Conservation (phyloP, 2,797 vertebrate species). For the Agapornis canus region DNA sequence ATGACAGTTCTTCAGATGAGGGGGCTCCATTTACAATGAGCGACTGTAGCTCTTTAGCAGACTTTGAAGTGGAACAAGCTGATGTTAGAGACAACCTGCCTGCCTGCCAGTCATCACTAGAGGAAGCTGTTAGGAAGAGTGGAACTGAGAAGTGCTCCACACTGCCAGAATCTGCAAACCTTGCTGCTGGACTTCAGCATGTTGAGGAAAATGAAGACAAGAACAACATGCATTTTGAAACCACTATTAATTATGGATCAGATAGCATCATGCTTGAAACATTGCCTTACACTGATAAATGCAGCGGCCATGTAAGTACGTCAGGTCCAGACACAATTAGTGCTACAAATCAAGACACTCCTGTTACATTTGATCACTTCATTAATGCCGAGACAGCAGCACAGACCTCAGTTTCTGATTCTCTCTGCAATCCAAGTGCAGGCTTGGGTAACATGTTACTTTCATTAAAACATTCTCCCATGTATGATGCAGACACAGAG, state of each 20-base stretch:
- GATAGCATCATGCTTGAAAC: background rate
- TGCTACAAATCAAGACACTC: background rate
- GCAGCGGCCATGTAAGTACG: fast-evolving
- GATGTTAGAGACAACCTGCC: background rate
- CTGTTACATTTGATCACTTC: background rate
- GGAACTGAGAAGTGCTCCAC: background rate
- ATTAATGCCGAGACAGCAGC: background rate
- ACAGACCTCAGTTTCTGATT: background rate
- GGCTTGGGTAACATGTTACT: fast-evolving
- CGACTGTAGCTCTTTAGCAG: slow-evolving; percentile 52
- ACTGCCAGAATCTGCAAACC: background rate
- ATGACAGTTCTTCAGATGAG: slow-evolving; percentile 55
- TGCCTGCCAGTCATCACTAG: fast-evolving
- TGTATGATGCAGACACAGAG: background rate
- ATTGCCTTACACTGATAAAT: background rate
- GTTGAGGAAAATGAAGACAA: background rate
- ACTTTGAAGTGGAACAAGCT: background rate
- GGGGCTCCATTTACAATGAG: slow-evolving; percentile 75
- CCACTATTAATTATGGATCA: background rate
- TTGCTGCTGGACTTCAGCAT: background rate
- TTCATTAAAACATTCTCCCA: background rate
- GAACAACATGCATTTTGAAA: background rate
- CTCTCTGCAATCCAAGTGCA: background rate
- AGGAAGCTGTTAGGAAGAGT: background rate
- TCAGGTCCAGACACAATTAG: background rate